Evolutionary conservation across 2,113 vertebrate species (phyloP).

Genomic region (Gasterosteus nipponicus): DNA sequence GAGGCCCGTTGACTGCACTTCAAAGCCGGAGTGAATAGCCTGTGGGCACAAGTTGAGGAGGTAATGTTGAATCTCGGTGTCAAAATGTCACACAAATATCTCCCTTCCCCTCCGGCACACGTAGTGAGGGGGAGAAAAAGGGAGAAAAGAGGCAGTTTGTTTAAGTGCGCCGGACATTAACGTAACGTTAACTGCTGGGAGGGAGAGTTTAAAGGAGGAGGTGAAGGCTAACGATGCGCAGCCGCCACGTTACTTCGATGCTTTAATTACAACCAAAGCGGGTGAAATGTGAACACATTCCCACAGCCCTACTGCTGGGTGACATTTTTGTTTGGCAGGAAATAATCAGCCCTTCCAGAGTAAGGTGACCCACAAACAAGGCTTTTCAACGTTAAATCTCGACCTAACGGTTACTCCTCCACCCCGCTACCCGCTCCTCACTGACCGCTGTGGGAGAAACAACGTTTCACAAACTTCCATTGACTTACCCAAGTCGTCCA

Average conservation of each 20-base stretch:
- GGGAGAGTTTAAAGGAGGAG: slow-evolving; percentile 21
- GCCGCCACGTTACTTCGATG: slow-evolving; percentile 33
- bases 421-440: slow-evolving; percentile 41
- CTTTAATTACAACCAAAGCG: background rate
- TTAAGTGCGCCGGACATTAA: background rate
- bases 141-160: background rate
- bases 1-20: slow-evolving; percentile 70
- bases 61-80: slow-evolving; percentile 41
- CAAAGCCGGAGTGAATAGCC: slow-evolving; percentile 69
- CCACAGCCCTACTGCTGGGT: background rate
- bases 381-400: slow-evolving; percentile 35
- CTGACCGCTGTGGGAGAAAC: background rate
- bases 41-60: slow-evolving; percentile 57
- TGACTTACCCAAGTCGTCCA: slow-evolving; percentile 83
- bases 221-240: slow-evolving; percentile 50
- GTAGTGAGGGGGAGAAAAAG: background rate
- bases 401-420: slow-evolving; percentile 46
- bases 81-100: slow-evolving; percentile 49
- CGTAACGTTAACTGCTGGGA: background rate
- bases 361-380: slow-evolving; percentile 5
- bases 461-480: background rate
- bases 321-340: background rate
- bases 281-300: background rate
- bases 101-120: slow-evolving; percentile 20
- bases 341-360: background rate